Conservation (phyloP, 2,888 invertebrate species). For the Cantharis rustica region DNA sequence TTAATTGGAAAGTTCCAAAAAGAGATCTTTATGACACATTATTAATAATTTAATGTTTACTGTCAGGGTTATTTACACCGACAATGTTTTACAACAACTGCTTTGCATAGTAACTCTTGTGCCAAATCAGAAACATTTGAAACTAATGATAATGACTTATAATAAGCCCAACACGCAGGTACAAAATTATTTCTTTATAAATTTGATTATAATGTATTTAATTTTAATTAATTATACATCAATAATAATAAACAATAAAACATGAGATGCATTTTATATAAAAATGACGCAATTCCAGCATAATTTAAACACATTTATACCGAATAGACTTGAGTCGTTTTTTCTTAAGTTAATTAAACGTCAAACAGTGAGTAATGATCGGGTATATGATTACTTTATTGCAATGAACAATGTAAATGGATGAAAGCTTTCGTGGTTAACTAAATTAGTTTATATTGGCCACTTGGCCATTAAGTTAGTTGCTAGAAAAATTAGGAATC, state of each 20-base stretch:
- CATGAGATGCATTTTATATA: neutral
- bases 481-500: neutral
- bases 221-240: neutral
- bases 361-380: neutral
- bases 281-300: neutral
- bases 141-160: neutral
- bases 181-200: neutral
- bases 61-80: neutral
- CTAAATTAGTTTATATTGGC: neutral
- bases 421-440: neutral
- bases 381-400: neutral
- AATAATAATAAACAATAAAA: neutral
- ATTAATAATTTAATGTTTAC: neutral
- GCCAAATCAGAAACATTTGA: neutral
- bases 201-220: neutral
- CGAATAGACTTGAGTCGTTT: neutral
- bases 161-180: neutral
- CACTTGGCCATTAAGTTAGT: neutral
- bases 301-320: neutral
- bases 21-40: neutral
- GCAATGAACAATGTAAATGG: neutral
- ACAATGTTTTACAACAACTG: neutral
- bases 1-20: neutral
- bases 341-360: neutral
- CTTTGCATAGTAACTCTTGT: neutral